These are phyloP conservation scores for Lagenorhynchus albirostris DNA, from an alignment of 2,113 vertebrate genomes.

Conservation along the genomic window DNA sequence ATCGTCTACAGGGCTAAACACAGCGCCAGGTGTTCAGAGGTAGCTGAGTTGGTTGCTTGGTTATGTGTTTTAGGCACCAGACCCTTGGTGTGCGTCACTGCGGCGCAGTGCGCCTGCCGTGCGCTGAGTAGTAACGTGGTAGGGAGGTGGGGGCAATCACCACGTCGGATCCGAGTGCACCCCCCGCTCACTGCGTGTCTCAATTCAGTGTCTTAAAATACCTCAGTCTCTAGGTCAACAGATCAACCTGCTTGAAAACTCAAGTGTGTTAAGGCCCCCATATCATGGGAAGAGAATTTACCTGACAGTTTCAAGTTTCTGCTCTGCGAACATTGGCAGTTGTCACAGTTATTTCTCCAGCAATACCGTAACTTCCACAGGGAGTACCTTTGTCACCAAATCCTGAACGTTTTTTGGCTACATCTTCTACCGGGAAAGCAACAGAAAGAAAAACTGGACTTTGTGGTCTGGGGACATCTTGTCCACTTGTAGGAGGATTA, in stretches of 20 bases:
- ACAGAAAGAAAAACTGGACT: constrained; percentile 59
- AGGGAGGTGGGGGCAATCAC: background rate
- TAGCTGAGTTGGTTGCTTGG: background rate
- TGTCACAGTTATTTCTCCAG: constrained; percentile 58
- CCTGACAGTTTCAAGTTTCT: constrained; percentile 46
- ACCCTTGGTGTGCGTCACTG: too few species aligned
- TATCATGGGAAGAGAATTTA: background rate
- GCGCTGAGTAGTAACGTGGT: background rate
- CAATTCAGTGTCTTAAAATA: background rate
- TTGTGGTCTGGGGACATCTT: constrained; percentile 40
- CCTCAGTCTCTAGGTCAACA: background rate
- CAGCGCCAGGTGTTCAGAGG: background rate
- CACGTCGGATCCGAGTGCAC: background rate
- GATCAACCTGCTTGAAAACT: background rate
- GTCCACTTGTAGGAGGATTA: constrained; percentile 49
- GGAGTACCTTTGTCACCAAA: constrained; percentile 62
- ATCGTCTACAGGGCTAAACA: background rate
- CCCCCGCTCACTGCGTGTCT: background rate
- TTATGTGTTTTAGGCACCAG: background rate
- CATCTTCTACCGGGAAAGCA: constrained; percentile 74
- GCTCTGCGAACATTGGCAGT: constrained; percentile 46
- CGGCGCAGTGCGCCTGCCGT: background rate
- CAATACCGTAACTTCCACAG: constrained; percentile 59
- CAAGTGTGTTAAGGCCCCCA: background rate
- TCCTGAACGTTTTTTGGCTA: constrained; percentile 59